These are phyloP conservation scores for Karalla daura DNA, from an alignment of 2,797 vertebrate species.

Conservation along the genomic window DNA sequence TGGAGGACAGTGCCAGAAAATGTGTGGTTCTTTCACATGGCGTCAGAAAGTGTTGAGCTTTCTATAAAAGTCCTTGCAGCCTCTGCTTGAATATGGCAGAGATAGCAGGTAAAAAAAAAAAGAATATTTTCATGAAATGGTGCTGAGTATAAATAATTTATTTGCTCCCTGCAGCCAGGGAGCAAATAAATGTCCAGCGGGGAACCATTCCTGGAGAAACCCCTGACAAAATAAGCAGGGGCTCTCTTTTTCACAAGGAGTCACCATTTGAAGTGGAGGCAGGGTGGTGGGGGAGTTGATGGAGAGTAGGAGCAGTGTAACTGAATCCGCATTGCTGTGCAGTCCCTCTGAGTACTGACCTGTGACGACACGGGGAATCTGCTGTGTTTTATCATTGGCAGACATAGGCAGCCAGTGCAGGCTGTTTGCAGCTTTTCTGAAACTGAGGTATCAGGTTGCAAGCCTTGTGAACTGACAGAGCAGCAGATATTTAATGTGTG, in stretches of 20 bases:
- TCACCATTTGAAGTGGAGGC: constrained; percentile 20
- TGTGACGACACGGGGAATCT: constrained; percentile 33
- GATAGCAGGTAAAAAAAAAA: constrained; percentile 5
- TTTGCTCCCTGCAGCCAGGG: constrained; percentile 7
- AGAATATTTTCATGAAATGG: constrained; percentile 4
- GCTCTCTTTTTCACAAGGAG: not conserved
- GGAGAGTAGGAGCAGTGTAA: constrained; percentile 29
- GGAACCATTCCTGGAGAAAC: constrained; percentile 20
- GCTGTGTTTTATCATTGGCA: constrained; percentile 47
- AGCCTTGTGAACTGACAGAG: constrained; percentile 43
- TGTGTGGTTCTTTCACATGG: not conserved
- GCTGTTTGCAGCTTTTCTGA: constrained; percentile 24
- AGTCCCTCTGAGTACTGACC: constrained; percentile 50
- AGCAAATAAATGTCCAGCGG: constrained; percentile 19
- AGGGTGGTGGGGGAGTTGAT: not conserved
- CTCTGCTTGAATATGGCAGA: constrained; percentile 3
- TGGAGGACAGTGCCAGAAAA: not conserved
- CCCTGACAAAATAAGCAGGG: not conserved
- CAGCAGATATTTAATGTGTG: constrained; percentile 24
- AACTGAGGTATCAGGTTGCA: constrained; percentile 50
- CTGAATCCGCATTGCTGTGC: constrained; percentile 29
- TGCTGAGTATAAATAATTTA: constrained; percentile 40
- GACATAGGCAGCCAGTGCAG: constrained; percentile 2
- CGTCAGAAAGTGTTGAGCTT: not conserved
- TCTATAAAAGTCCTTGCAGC: not conserved